Conservation (phyloP, 2,888 invertebrate species). For the Eremobia ochroleuca region DNA sequence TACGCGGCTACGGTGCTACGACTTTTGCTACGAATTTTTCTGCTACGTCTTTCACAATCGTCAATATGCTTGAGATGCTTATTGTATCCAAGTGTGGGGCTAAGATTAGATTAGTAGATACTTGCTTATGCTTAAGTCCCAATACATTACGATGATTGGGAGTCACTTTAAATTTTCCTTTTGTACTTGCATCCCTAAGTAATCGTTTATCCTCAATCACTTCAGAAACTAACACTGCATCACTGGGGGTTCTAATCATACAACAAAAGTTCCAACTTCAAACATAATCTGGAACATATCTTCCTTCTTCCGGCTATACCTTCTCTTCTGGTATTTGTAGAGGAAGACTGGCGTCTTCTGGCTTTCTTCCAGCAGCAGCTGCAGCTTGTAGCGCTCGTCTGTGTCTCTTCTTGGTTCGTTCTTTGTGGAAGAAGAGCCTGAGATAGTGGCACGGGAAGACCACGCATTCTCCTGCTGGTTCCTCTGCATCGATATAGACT, state of each 20-base stretch:
- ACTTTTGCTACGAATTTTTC: conserved; percentile 15
- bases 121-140: conserved; percentile 13
- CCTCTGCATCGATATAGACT: conserved; percentile 97
- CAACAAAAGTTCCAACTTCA: conserved; percentile 48
- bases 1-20: conserved; percentile 15
- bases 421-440: conserved; percentile 94
- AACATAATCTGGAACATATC: conserved; percentile 30
- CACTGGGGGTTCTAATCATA: conserved; percentile 51
- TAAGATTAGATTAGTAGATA: neutral
- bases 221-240: conserved; percentile 55
- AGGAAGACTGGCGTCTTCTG: conserved; percentile 84
- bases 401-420: conserved; percentile 92
- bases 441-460: conserved; percentile 96
- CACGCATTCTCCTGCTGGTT: conserved; percentile 95
- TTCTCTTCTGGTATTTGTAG: conserved; percentile 86
- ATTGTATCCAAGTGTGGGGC: neutral
- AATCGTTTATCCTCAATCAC: conserved; percentile 43
- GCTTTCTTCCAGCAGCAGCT: conserved; percentile 78
- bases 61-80: neutral
- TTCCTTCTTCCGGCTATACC: conserved; percentile 73
- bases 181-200: conserved; percentile 41
- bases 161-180: conserved; percentile 16
- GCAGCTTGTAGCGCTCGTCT: conserved; percentile 81
- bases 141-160: conserved; percentile 1
- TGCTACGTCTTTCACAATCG: conserved; percentile 4